Base-by-base conservation (phyloP, 2,113 vertebrate species). In the Peucedramus taeniatus region DNA sequence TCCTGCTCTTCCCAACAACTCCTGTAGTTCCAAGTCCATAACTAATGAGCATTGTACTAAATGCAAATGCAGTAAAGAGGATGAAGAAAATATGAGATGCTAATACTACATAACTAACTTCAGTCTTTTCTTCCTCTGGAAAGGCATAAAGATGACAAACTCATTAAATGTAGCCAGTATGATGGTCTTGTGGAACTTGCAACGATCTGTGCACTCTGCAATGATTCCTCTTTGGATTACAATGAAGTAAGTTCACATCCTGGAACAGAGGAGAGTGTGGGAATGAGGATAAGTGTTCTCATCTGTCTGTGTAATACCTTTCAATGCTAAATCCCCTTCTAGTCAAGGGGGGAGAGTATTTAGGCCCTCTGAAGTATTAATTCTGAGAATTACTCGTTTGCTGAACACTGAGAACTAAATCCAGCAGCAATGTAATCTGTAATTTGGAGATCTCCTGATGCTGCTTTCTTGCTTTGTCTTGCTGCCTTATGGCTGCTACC, bases 201-300 rank as follows among this genome's bases (percentile, higher is more conserved):
- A 53, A 99, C 99, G 1, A 99, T 99, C 96, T 99, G 99, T 91
- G 99, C 99, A 4, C 98, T 99, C 77, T 99, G 99, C 93, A 99
- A 99, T 33, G 99, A 99, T 97, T 99, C 99, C 86, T 99, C 99
- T 17, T 97, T 99, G 98, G 99, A 99, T 97, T 99, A 98, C 94
- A 99, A 99, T 66, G 99, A 99, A 98, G 99, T 99, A 87, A 94
- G 98, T 80, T 33, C 61, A 14, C 69, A 20, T 35, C 37, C 87
- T 95, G 61, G 54, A 77, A 61, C 53, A 97, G 57, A 68, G 45
- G 56, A 45, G 72, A 35, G 35, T 16, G 30, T 28, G 65, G 86
- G 51, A 90, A 75, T 45, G 54, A 89, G 74, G 47, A 45, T 35
- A 27, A 84, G 27, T 51, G 37, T 70, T 94, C 77, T 78, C 31